These are phyloP conservation scores for Lomographa bimaculata DNA, from an alignment of 2,888 invertebrate species.

Conservation along the genomic window DNA sequence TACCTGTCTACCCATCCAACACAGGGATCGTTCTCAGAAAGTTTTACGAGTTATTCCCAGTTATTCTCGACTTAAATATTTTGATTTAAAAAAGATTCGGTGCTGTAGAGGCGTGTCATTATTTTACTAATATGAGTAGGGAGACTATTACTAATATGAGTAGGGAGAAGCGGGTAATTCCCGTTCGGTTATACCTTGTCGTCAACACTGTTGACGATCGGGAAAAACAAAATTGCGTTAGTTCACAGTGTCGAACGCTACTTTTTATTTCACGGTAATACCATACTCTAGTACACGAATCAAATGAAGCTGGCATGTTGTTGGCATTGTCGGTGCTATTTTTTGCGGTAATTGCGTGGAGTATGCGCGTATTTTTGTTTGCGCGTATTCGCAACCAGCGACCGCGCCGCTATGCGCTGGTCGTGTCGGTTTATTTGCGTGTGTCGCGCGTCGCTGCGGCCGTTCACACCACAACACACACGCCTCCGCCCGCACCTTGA, in stretches of 20 bases:
- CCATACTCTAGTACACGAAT: no score
- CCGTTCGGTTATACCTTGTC: no score
- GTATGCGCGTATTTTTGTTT: constrained; percentile 1
- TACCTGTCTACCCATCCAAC: constrained; percentile 25
- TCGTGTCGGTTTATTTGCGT: constrained; percentile 68
- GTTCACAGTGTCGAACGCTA: no score
- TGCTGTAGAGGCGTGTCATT: constrained; percentile 20
- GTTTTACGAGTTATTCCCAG: constrained; percentile 14
- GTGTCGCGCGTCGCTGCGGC: constrained; percentile 71
- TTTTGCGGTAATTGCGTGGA: constrained; percentile 53
- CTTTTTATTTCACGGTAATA: no score
- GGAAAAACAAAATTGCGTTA: no score
- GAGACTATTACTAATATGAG: no score
- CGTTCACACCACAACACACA: constrained; percentile 60
- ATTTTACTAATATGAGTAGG: constrained; percentile 15
- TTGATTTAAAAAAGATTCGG: constrained; percentile 14
- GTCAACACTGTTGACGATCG: no score
- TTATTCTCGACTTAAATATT: constrained; percentile 9
- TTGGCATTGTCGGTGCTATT: constrained; percentile 27
- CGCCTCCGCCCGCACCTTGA: neutral
- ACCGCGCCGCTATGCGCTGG: constrained; percentile 41
- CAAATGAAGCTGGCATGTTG: constrained; percentile 13
- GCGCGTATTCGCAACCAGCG: constrained; percentile 32
- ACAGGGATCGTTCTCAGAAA: constrained; percentile 21
- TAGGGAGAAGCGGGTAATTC: constrained; percentile 9